A percentile compares a stretch with the other conserved stretches of the same genome.
These are phyloP conservation scores for Hirtodrosophila cameraria DNA, from an alignment of 2,888 invertebrate species.

Conservation along the genomic window DNA sequence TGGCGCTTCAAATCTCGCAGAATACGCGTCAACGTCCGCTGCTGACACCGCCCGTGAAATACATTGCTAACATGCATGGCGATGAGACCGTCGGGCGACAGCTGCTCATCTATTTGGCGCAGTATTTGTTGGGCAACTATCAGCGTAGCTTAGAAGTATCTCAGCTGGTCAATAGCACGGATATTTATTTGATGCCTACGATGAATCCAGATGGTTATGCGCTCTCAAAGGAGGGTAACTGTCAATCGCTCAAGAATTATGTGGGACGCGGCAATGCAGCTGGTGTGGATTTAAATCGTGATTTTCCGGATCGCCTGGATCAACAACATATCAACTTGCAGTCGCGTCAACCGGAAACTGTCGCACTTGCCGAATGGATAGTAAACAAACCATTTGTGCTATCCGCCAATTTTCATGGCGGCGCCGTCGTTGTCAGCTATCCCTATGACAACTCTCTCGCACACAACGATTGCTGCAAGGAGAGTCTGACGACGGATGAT, in stretches of 20 bases:
- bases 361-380: slow-evolving; percentile 95
- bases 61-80: slow-evolving; percentile 98
- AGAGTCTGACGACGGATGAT: slow-evolving; percentile 93
- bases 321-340: slow-evolving; percentile 80
- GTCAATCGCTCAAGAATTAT: slow-evolving; percentile 88
- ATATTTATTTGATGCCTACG: slow-evolving; percentile 97
- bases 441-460: slow-evolving; percentile 94
- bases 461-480: slow-evolving; percentile 88
- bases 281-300: slow-evolving; percentile 93
- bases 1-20: slow-evolving; percentile 89
- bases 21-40: slow-evolving; percentile 86
- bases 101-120: slow-evolving; percentile 91
- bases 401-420: slow-evolving; percentile 98
- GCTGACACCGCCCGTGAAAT: slow-evolving; percentile 95
- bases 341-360: slow-evolving; percentile 93
- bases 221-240: slow-evolving; percentile 92
- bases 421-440: slow-evolving; percentile 98
- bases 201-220: slow-evolving; percentile 99
- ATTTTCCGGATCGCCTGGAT: slow-evolving; percentile 96
- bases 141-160: slow-evolving; percentile 89
- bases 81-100: slow-evolving; percentile 96
- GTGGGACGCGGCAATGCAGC: slow-evolving; percentile 93
- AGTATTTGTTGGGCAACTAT: slow-evolving; percentile 92
- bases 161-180: slow-evolving; percentile 91
- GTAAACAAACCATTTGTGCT: slow-evolving; percentile 93